Evolutionary conservation across 2,797 vertebrate species (phyloP), one percentile per base, ranked within the genome.

Genomic region (Lindbergichthys nudifrons): DNA sequence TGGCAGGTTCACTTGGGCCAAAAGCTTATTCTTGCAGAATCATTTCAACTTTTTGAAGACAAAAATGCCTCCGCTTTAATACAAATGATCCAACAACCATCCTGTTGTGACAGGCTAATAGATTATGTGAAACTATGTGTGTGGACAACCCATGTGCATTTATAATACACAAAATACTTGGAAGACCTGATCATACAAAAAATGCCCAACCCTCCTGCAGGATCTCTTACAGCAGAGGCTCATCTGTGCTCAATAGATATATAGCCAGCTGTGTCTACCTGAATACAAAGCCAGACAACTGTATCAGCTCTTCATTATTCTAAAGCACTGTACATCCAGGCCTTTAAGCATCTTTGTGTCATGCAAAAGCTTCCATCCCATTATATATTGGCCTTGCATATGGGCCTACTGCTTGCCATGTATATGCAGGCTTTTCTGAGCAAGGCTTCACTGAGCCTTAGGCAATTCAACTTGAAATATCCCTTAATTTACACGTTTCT

Each of bases 181-280:
- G 26, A 26, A 46, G 53, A 63, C 53, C 18, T 46, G 41, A 75
- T 64, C 60, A 52, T 14, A 57, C 54, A 10, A 48, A 67, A 76
- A 73, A 82, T 26, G 58, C 66, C 68, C 63, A 64, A 54, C 67
- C 23, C 65, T 57, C 65, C 52, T 46, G 60, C 51, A 73, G 69
- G 77, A 87, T 85, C 73, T 85, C 45, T 54, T 78, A 73, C 74
- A 80, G 56, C 59, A 58, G 70, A 75, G 72, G 84, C 85, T 93
- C 84, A 88, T 87, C 86, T 90, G 85, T 82, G 70, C 85, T 88
- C 90, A 92, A 86, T 92, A 89, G 87, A 88, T 86, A 92, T 93
- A 93, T 94, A 95, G 91, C 77, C 73, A 84, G 89, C 63, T 89
- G 94, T 93, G 94, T 86, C 91, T 88, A 88, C 76, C 73, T 87